Evolutionary conservation across 2,888 invertebrate genomes (phyloP).

Genomic region (Trachelus iudaicus): DNA sequence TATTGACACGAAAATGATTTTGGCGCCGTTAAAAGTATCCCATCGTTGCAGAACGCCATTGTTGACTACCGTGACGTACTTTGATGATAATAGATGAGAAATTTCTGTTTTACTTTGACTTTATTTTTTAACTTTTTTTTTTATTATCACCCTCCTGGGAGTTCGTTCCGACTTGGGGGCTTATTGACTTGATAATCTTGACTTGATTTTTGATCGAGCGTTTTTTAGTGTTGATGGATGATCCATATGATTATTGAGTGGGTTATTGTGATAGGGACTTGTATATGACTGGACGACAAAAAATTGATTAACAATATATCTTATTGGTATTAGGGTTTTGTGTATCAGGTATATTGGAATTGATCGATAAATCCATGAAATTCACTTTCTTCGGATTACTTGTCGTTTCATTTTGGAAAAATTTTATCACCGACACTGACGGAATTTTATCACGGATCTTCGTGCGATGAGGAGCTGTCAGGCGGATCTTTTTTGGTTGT

Average conservation of each 20-base stretch:
- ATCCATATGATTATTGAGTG: background rate
- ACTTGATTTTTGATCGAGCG: conserved; percentile 20
- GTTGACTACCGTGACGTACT: background rate
- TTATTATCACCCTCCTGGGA: conserved; percentile 27
- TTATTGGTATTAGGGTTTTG: background rate
- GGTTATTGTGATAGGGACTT: background rate
- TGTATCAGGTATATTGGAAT: background rate
- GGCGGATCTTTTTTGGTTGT: background rate
- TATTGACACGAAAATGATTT: background rate
- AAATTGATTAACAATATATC: background rate
- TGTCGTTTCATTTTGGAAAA: background rate
- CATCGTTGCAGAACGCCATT: background rate
- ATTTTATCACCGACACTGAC: background rate
- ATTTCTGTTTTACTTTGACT: background rate
- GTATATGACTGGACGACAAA: background rate
- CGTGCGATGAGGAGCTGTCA: background rate
- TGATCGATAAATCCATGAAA: background rate
- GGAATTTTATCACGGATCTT: background rate
- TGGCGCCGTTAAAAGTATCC: background rate
- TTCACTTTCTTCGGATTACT: background rate
- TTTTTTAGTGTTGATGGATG: background rate
- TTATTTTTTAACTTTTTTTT: background rate
- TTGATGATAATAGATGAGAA: background rate
- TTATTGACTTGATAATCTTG: conserved; percentile 46
- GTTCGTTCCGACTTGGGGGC: conserved; percentile 32